Evolutionary conservation across 2,888 invertebrate species (phyloP), one percentile per base, ranked within the genome.

Genomic region (Strigamia transsilvanica): DNA sequence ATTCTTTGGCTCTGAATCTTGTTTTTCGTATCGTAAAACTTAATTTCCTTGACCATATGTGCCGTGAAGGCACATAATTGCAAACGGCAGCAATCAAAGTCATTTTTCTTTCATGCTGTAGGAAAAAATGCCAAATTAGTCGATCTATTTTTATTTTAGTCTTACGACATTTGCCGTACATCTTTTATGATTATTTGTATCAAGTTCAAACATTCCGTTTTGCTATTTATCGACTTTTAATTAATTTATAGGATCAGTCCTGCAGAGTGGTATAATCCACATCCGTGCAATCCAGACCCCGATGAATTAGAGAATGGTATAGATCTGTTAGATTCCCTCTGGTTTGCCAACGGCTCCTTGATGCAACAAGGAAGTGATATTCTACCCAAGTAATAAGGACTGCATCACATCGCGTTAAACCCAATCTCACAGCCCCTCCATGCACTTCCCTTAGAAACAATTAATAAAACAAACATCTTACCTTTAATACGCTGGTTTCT

Each of bases 311-410:
- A 97, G 90, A 97, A 96, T 88, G 95, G 96, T 89, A 97, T 97
- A 90, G 96, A 94, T 90, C 94, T 88, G 91, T 94, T 90, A 90
- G 97, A 97, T 91, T 96, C 96, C 90, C 93, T 98, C 91, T 99
- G 98, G 98, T 98, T 98, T 90, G 96, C 96, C 85, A 95, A 97
- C 86, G 95, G 96, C 86, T 96, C 96, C 78, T 91, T 97, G 86
- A 95, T 97, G 94, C 96, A 96, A 88, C 97, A 97, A 90, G 96
- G 97, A 88, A 96, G 96, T 90, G 96, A 97, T 90, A 95, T 97
- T 90, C 91, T 96, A 86, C 97, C 97, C 89, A 95, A 94, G 95
- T 96, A 93, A 93, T 92, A 92, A n/a, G 9, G 27, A 27, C 3
- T 27, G 27, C 27, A 56, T n/a, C 12, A 12, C 46, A 12, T n/a